Percentiles rank a stretch among this genome's conserved stretches.
Evolutionary conservation across 2,113 vertebrate species (phyloP).

Genomic region (Polypterus senegalus): DNA sequence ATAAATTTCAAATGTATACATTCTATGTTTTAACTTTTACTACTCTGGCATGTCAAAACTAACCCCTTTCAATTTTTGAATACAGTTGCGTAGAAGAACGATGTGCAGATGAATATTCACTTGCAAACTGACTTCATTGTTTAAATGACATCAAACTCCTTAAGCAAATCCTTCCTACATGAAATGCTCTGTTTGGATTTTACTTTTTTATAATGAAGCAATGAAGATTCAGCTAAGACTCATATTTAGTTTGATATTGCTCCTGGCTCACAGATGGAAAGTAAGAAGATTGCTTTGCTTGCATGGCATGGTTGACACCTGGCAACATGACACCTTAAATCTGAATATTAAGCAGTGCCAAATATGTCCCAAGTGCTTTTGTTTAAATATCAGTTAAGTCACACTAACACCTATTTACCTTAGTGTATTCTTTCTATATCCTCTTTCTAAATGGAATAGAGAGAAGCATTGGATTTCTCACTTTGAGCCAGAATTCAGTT

Average conservation of each 20-base stretch:
- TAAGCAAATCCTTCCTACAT: no score
- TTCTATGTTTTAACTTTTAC: no score
- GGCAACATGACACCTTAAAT: not conserved
- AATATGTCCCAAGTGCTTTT: slow-evolving; percentile 8
- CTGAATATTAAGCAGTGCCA: slow-evolving; percentile 5
- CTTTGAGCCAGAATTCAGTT: no score
- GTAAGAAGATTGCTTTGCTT: slow-evolving; percentile 5
- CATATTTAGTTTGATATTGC: slow-evolving; percentile 5
- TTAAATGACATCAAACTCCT: no score
- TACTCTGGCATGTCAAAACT: no score
- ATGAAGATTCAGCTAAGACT: not conserved
- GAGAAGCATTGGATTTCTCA: not conserved
- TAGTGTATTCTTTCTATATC: not conserved
- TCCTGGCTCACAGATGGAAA: slow-evolving; percentile 4
- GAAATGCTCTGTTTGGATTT: no score
- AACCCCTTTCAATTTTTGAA: no score
- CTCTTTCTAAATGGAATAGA: slow-evolving; percentile 14
- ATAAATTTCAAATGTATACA: no score
- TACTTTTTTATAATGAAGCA: no score
- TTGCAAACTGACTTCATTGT: no score
- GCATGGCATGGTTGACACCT: slow-evolving; percentile 3
- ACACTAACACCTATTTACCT: slow-evolving; percentile 11
- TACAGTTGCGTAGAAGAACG: no score
- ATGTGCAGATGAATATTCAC: no score
- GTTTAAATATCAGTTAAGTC: slow-evolving; percentile 17